Conservation (phyloP, 2,113 vertebrate species). For the Psephotus haematonotus region DNA sequence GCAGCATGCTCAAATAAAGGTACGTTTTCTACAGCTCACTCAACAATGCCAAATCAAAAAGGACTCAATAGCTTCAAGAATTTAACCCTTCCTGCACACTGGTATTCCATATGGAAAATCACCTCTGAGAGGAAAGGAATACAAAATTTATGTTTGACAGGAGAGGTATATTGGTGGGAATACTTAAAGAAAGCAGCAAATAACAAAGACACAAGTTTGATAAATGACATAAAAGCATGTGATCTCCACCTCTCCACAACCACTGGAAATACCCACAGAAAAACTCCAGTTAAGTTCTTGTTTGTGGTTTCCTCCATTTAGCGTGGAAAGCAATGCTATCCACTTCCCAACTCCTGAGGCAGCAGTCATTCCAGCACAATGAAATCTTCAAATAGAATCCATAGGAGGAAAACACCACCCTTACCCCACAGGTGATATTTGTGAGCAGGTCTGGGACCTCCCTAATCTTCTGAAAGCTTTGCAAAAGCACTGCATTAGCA, state of each 20-base stretch:
- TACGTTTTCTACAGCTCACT: neutral
- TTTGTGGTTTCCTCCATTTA: neutral
- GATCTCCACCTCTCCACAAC: neutral
- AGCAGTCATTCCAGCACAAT: neutral
- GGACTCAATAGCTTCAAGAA: neutral
- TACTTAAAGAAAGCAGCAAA: neutral
- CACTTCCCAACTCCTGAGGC: neutral
- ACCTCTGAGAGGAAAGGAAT: neutral
- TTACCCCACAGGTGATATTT: neutral
- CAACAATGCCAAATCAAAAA: neutral
- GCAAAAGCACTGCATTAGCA: neutral
- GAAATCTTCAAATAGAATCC: neutral
- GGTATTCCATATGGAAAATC: neutral
- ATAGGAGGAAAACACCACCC: fast-evolving
- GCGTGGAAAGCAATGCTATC: neutral
- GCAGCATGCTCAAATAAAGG: neutral
- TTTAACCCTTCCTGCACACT: conserved; percentile 15
- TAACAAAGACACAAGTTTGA: neutral
- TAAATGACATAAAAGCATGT: neutral
- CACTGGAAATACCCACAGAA: neutral
- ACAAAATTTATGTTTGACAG: neutral
- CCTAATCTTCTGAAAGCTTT: neutral
- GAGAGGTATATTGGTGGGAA: neutral
- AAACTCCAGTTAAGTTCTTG: neutral
- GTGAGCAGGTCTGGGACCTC: neutral